Evolutionary conservation across 2,797 vertebrate genomes (phyloP).

Genomic region (Oreortyx pictus): DNA sequence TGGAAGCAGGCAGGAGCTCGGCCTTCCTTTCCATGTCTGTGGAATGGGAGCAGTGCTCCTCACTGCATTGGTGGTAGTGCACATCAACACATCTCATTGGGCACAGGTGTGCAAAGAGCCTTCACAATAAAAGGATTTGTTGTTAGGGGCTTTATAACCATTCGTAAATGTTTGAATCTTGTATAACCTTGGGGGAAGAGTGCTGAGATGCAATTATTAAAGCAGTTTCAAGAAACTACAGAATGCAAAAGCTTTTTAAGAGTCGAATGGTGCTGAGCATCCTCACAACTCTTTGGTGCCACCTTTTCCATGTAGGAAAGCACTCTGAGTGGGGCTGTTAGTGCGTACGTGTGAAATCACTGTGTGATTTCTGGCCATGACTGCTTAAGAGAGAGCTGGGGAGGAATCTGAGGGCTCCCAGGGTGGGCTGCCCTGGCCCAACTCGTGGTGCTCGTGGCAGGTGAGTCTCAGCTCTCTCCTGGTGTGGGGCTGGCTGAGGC

Average conservation of each 20-base stretch:
- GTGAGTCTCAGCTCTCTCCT: neutral
- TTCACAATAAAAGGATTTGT: neutral
- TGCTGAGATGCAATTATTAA: slow-evolving; percentile 38
- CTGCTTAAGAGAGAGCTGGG: slow-evolving; percentile 33
- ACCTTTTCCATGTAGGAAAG: neutral
- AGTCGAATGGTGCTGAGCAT: neutral
- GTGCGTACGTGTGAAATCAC: neutral
- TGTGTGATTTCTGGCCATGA: neutral
- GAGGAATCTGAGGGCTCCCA: neutral
- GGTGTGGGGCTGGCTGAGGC: neutral
- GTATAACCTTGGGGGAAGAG: slow-evolving; percentile 47
- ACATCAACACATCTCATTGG: neutral
- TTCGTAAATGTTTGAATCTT: slow-evolving; percentile 54
- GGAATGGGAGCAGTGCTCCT: neutral
- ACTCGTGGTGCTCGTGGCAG: neutral
- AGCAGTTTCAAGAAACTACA: slow-evolving; percentile 57
- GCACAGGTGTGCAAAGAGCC: neutral
- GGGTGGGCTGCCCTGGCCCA: slow-evolving; percentile 40
- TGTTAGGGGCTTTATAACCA: neutral
- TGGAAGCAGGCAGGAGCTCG: neutral
- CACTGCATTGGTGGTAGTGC: rapidly evolving
- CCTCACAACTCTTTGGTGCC: neutral
- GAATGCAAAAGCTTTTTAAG: neutral
- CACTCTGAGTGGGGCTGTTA: neutral
- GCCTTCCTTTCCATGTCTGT: neutral